These are phyloP conservation scores for Choreutis nemorana DNA, from an alignment of 2,888 invertebrate species.

Conservation along the genomic window DNA sequence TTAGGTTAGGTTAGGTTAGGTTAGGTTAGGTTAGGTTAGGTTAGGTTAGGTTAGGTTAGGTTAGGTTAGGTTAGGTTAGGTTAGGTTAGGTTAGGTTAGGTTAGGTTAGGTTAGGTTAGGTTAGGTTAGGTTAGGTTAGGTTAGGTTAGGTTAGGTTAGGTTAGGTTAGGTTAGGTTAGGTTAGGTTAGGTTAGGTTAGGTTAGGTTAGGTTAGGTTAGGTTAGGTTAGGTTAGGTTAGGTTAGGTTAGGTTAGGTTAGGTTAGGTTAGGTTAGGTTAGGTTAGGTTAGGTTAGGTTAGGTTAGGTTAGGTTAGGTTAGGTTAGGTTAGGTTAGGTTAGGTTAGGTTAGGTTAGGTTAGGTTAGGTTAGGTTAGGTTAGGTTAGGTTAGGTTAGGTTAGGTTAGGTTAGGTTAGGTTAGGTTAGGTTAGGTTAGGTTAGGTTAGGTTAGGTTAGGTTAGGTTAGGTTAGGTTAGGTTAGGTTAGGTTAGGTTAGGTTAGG, in stretches of 20 bases:
- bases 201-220: constrained; percentile 11
- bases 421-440: constrained; percentile 12
- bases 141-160: constrained; percentile 13
- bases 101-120: constrained; percentile 13
- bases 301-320: constrained; percentile 11
- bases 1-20: constrained; percentile 9
- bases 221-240: constrained; percentile 11
- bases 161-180: constrained; percentile 11
- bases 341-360: constrained; percentile 9
- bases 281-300: constrained; percentile 13
- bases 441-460: constrained; percentile 11
- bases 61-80: constrained; percentile 12
- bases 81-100: constrained; percentile 11
- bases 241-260: constrained; percentile 8
- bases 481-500: constrained; percentile 10
- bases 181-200: constrained; percentile 11
- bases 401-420: constrained; percentile 11
- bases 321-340: constrained; percentile 9
- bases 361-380: constrained; percentile 11
- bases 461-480: constrained; percentile 9
- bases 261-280: constrained; percentile 10
- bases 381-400: constrained; percentile 10
- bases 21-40: constrained; percentile 11
- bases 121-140: constrained; percentile 14
- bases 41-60: constrained; percentile 12